A percentile compares a stretch with the other conserved stretches of the same genome.
phyloP scores from a whole-genome alignment of 2,113 vertebrate genomes.

The Anhinga anhinga region DNA sequence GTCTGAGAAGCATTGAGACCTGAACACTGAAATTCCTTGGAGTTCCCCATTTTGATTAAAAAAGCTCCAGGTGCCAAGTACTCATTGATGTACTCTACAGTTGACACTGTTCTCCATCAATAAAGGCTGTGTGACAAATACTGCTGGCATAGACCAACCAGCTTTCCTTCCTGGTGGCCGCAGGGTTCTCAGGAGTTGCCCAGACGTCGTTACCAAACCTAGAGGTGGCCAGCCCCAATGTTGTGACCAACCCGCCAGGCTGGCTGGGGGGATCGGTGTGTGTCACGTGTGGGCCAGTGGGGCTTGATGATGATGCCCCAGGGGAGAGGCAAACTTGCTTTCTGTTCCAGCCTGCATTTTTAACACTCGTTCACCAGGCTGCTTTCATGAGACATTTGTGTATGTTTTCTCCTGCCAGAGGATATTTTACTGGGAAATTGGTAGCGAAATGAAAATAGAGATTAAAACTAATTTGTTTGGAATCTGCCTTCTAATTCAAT shows the following conservation, averaged over 20 bases:
- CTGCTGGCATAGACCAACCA: fast-evolving
- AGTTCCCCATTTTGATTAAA: background rate
- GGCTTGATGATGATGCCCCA: background rate
- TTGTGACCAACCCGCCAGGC: fast-evolving
- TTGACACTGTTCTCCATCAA: background rate
- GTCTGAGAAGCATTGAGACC: background rate
- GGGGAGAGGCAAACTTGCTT: background rate
- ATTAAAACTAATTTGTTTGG: background rate
- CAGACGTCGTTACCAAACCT: background rate
- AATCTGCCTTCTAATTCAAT: conserved; percentile 1
- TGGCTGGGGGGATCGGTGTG: fast-evolving
- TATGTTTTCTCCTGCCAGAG: background rate
- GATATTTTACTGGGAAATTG: background rate
- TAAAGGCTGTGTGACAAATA: background rate
- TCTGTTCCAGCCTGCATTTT: background rate
- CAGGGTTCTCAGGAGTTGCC: background rate
- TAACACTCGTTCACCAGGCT: background rate
- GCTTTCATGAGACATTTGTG: background rate
- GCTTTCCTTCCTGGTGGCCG: background rate
- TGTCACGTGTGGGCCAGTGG: background rate
- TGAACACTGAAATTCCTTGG: background rate
- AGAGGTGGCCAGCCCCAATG: background rate
- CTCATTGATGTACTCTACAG: background rate
- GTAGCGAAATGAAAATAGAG: background rate
- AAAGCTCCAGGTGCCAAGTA: background rate